Conservation (phyloP, 2,797 vertebrate genomes). For the Intellagama lesueurii region DNA sequence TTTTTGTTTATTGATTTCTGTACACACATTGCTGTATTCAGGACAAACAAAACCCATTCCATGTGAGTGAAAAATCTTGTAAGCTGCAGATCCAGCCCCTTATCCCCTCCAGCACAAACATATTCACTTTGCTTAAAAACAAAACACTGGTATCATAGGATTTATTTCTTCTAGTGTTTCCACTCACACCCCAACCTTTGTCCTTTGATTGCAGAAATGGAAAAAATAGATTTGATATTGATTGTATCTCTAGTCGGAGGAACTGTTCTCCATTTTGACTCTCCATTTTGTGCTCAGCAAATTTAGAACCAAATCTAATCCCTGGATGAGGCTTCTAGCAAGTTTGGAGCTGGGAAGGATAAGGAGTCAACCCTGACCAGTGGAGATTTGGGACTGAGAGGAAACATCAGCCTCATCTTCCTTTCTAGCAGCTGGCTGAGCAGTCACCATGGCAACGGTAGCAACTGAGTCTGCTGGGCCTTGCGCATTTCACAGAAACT, state of each 20-base stretch:
- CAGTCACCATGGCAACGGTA: slow-evolving; percentile 2
- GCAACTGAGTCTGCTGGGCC: not conserved
- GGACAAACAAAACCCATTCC: slow-evolving; percentile 3
- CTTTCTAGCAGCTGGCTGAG: not conserved
- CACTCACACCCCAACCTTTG: not conserved
- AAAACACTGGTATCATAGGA: slow-evolving; percentile 27
- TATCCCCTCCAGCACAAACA: slow-evolving; percentile 11
- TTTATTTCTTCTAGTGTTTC: not conserved
- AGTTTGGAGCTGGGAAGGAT: too few relatives aligned
- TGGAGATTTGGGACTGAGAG: not conserved
- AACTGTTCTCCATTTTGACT: too few relatives aligned
- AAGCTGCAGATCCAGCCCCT: not conserved
- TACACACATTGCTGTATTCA: not conserved
- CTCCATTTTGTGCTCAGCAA: not conserved
- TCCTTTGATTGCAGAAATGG: slow-evolving; percentile 5
- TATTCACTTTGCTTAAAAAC: slow-evolving; percentile 11
- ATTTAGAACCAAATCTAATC: not conserved
- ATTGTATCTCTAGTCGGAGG: not conserved
- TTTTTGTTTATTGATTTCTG: not conserved
- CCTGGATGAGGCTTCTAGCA: not conserved
- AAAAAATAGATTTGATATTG: not conserved
- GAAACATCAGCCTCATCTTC: not conserved
- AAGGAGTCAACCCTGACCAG: too few relatives aligned
- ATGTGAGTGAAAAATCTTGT: not conserved
- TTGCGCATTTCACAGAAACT: not conserved